Conservation (phyloP, 2,888 invertebrate species). For the Ecliptopera silaceata region DNA sequence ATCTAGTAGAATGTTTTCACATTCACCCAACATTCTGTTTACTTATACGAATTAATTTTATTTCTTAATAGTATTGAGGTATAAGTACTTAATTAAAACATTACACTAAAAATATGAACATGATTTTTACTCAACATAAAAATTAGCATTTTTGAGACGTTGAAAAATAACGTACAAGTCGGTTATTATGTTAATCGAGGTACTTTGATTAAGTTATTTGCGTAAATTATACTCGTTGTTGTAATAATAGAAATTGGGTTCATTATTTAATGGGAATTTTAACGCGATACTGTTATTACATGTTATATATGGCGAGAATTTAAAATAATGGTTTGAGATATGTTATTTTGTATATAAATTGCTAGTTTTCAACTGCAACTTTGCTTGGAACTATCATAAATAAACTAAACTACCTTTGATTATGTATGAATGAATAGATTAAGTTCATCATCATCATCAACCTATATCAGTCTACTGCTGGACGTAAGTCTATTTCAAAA, state of each 20-base stretch:
- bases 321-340: not conserved
- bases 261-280: slow-evolving; percentile 48
- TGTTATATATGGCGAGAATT: slow-evolving; percentile 6
- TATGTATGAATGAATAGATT: too few species aligned
- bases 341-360: not conserved
- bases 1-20: too few species aligned
- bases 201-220: slow-evolving; percentile 60
- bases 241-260: slow-evolving; percentile 48
- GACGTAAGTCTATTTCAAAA: too few species aligned
- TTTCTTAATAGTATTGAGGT: too few species aligned
- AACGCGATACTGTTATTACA: slow-evolving; percentile 39
- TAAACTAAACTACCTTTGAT: too few species aligned
- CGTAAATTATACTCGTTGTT: slow-evolving; percentile 53
- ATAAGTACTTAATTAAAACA: not conserved
- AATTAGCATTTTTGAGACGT: slow-evolving; percentile 38
- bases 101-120: slow-evolving; percentile 16
- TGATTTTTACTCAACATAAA: slow-evolving; percentile 27
- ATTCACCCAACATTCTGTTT: too few species aligned
- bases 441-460: too few species aligned
- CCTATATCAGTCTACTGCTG: too few species aligned
- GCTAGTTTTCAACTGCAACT: not conserved
- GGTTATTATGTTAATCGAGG: slow-evolving; percentile 59
- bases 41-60: too few species aligned
- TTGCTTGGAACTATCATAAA: not conserved
- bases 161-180: slow-evolving; percentile 48